Evolutionary conservation across 2,888 invertebrate species (phyloP).

Genomic region (Merodon equestris): DNA sequence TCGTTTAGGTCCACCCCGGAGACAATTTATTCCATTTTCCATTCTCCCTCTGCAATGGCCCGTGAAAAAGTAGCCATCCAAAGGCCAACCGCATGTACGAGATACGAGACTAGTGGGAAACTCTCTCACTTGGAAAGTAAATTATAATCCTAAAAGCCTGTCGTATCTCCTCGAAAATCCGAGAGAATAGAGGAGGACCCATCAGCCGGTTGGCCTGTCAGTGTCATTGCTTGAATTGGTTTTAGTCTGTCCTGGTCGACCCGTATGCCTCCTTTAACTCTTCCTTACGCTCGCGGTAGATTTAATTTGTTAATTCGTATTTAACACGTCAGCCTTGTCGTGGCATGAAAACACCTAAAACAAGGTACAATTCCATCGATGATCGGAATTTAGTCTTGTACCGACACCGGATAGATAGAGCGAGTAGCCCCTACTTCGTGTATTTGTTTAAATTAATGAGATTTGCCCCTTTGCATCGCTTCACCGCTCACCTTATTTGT

Average conservation of each 20-base stretch:
- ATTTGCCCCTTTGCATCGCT: slow-evolving; percentile 49
- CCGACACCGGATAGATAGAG: background rate
- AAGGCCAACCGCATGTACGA: slow-evolving; percentile 54
- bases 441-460: slow-evolving; percentile 69
- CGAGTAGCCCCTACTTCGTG: slow-evolving; percentile 4
- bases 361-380: slow-evolving; percentile 63
- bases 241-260: slow-evolving; percentile 8
- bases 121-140: slow-evolving; percentile 62
- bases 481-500: background rate
- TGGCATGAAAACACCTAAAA: slow-evolving; percentile 64
- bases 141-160: slow-evolving; percentile 60
- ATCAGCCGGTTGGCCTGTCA: slow-evolving; percentile 31
- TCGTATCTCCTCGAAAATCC: slow-evolving; percentile 34
- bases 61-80: slow-evolving; percentile 57
- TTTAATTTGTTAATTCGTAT: slow-evolving; percentile 69
- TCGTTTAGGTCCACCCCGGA: slow-evolving; percentile 29
- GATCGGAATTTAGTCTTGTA: slow-evolving; percentile 24
- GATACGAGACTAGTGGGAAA: slow-evolving; percentile 8
- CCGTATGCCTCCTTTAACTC: background rate
- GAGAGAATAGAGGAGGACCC: slow-evolving; percentile 3
- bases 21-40: slow-evolving; percentile 63
- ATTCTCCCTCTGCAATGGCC: slow-evolving; percentile 62
- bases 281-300: slow-evolving; percentile 14
- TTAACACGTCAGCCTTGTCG: slow-evolving; percentile 69
- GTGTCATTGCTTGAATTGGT: slow-evolving; percentile 47